These are phyloP conservation scores for Odontomachus brunneus DNA, from an alignment of 1,140 invertebrate species.

Conservation along the genomic window DNA sequence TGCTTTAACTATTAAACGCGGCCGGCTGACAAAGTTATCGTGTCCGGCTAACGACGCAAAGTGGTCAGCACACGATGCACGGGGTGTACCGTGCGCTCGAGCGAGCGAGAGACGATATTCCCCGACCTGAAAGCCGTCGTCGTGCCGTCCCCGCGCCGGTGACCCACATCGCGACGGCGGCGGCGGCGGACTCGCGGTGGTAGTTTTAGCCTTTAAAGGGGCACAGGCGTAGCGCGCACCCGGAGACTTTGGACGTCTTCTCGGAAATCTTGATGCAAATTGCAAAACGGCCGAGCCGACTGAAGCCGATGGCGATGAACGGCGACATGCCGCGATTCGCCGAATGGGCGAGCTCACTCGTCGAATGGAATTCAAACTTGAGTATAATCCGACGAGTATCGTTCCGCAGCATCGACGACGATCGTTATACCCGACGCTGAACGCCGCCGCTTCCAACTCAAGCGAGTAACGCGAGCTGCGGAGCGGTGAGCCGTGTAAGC, in stretches of 20 bases:
- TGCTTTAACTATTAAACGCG: slow-evolving; percentile 28
- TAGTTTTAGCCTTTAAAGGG: slow-evolving; percentile 59
- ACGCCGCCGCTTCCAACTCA: not conserved
- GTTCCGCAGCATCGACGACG: not conserved
- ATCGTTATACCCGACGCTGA: not conserved
- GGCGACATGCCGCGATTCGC: not conserved
- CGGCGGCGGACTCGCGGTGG: slow-evolving; percentile 38
- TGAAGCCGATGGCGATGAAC: too few species aligned
- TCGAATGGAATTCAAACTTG: slow-evolving; percentile 1
- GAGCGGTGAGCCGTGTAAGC: slow-evolving; percentile 20
- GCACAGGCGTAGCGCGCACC: not conserved
- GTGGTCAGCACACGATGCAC: slow-evolving; percentile 25
- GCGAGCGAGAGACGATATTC: slow-evolving; percentile 41
- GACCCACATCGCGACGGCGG: slow-evolving; percentile 50
- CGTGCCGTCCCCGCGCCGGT: slow-evolving; percentile 46
- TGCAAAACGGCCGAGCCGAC: not conserved
- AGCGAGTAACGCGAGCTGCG: slow-evolving; percentile 9
- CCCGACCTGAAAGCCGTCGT: slow-evolving; percentile 41
- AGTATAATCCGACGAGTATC: slow-evolving; percentile 1
- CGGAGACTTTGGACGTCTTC: not conserved
- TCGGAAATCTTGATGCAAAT: not conserved
- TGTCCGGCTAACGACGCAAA: slow-evolving; percentile 35
- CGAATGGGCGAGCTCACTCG: not conserved
- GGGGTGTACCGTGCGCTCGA: slow-evolving; percentile 38
- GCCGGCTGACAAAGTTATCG: slow-evolving; percentile 14